Percentiles rank a stretch among this genome's conserved stretches.
Conservation (phyloP, 2,888 invertebrate species). For the Timema cristinae region DNA sequence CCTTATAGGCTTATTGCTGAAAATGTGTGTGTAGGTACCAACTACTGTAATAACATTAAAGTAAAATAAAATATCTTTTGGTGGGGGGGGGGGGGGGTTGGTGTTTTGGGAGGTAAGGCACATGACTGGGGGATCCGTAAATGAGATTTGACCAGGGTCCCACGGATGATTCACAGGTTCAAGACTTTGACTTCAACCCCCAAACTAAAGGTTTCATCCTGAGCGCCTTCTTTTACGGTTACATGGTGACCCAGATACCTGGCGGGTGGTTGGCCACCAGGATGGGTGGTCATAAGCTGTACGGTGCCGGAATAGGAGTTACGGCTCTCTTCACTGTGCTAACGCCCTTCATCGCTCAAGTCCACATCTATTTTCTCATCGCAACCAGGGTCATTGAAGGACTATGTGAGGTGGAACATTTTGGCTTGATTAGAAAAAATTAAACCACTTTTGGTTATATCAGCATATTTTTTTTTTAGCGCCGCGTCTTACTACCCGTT, state of each 20-base stretch:
- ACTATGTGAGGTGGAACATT: constrained; percentile 64
- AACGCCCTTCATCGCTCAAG: constrained; percentile 72
- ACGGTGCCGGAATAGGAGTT: constrained; percentile 68
- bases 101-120: too few relatives aligned
- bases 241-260: constrained; percentile 72
- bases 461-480: too few relatives aligned
- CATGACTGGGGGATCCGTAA: too few relatives aligned
- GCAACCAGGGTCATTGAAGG: constrained; percentile 73
- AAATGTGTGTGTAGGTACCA: too few relatives aligned
- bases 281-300: constrained; percentile 75
- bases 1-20: too few relatives aligned
- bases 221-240: constrained; percentile 87
- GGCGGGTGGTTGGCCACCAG: constrained; percentile 80
- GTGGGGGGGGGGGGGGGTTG: too few relatives aligned
- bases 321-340: constrained; percentile 76
- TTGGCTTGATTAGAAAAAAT: neutral
- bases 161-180: constrained; percentile 45
- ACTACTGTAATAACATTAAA: too few relatives aligned
- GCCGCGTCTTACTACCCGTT: too few relatives aligned
- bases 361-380: constrained; percentile 63
- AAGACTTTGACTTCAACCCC: constrained; percentile 77
- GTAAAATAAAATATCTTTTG: too few relatives aligned
- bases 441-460: neutral
- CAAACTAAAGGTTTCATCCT: constrained; percentile 72
- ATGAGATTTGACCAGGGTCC: too few relatives aligned